Conservation (phyloP, 2,888 invertebrate genomes). For the Euclidia mi region DNA sequence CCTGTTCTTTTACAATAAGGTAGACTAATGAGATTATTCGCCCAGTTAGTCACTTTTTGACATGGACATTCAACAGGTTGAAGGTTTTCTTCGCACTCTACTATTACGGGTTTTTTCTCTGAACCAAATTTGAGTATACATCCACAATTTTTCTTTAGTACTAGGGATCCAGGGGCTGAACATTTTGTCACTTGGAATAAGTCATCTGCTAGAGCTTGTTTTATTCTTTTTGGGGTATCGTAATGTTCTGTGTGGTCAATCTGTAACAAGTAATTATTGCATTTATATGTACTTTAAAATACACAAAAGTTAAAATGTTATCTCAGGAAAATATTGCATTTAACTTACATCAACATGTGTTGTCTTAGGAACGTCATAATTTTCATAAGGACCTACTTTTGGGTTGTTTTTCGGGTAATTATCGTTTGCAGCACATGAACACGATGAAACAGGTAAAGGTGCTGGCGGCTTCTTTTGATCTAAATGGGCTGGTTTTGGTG, state of each 20-base stretch:
- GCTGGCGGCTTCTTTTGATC: too few species aligned
- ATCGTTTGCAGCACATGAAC: too few species aligned
- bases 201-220: slow-evolving; percentile 91
- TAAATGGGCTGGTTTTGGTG: too few species aligned
- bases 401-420: too few species aligned
- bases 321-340: not conserved
- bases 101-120: slow-evolving; percentile 82
- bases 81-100: slow-evolving; percentile 85
- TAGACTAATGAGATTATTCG: slow-evolving; percentile 90
- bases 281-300: too few species aligned
- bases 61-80: slow-evolving; percentile 89
- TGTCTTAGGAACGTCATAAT: too few species aligned
- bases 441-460: too few species aligned
- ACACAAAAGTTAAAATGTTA: not conserved
- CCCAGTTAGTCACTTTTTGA: slow-evolving; percentile 92
- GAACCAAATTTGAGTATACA: slow-evolving; percentile 91
- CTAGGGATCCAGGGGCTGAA: slow-evolving; percentile 90
- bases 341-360: slow-evolving; percentile 88
- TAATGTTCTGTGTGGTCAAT: slow-evolving; percentile 90
- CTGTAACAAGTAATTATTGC: slow-evolving; percentile 62
- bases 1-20: slow-evolving; percentile 88
- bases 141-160: slow-evolving; percentile 92
- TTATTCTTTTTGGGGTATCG: slow-evolving; percentile 93
- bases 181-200: slow-evolving; percentile 85
- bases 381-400: too few species aligned